Conservation (phyloP, 1,140 invertebrate species). For the Akabosia matsudoensis region DNA sequence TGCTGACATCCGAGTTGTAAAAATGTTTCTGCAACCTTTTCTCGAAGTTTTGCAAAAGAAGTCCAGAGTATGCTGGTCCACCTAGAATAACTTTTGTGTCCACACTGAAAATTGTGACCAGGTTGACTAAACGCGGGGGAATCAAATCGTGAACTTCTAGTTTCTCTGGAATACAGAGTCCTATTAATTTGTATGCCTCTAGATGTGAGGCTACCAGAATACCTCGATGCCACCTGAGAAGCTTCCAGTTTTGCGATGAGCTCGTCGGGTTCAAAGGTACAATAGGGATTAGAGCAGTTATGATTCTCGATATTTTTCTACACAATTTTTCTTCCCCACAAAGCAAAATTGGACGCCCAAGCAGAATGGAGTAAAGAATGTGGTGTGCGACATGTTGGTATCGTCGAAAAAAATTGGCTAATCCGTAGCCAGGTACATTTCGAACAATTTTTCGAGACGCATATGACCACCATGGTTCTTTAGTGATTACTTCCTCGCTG, state of each 20-base stretch:
- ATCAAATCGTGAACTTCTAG: slow-evolving; percentile 48
- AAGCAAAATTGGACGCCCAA: slow-evolving; percentile 47
- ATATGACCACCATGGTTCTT: slow-evolving; percentile 38
- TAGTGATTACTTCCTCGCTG: slow-evolving; percentile 28
- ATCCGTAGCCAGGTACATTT: slow-evolving; percentile 40
- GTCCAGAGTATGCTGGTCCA: slow-evolving; percentile 42
- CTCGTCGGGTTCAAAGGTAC: slow-evolving; percentile 18
- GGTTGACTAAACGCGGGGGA: slow-evolving; percentile 37
- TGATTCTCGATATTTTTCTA: slow-evolving; percentile 34
- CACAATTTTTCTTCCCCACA: slow-evolving; percentile 38
- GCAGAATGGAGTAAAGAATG: slow-evolving; percentile 47
- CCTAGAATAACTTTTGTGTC: slow-evolving; percentile 33
- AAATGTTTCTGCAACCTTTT: slow-evolving; percentile 32
- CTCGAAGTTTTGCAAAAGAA: slow-evolving; percentile 40
- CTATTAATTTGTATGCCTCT: slow-evolving; percentile 44
- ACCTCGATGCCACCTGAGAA: slow-evolving; percentile 47
- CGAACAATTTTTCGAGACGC: slow-evolving; percentile 22
- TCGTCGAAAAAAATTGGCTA: slow-evolving; percentile 46
- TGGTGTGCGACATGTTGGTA: slow-evolving; percentile 46
- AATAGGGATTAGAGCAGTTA: slow-evolving; percentile 39
- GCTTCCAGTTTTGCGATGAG: slow-evolving; percentile 35
- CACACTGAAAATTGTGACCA: slow-evolving; percentile 40
- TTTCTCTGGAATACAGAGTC: slow-evolving; percentile 48
- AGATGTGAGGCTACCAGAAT: slow-evolving; percentile 47
- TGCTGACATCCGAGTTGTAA: slow-evolving; percentile 34